Conservation (phyloP, 2,888 invertebrate genomes). For the Aethes cnicana region DNA sequence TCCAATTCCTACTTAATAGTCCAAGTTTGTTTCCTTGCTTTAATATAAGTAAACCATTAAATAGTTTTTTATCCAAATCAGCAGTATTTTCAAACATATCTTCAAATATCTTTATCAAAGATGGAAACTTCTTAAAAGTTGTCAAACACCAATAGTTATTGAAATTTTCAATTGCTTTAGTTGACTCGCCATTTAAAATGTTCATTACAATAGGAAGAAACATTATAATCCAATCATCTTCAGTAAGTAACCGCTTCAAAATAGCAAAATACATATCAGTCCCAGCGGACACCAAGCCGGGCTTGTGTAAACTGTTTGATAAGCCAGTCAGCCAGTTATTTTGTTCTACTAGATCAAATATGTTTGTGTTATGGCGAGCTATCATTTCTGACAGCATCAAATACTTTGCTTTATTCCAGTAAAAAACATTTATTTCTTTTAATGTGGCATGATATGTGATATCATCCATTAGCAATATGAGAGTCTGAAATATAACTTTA, state of each 20-base stretch:
- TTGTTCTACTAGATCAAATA: conserved; percentile 38
- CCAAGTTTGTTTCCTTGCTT: conserved; percentile 69
- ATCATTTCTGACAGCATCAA: conserved; percentile 79
- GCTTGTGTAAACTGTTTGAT: conserved; percentile 67
- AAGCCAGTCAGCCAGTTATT: conserved; percentile 61
- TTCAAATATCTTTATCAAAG: conserved; percentile 47
- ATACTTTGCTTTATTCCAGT: conserved; percentile 84
- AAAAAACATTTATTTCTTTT: conserved; percentile 67
- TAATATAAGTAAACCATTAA: conserved; percentile 54
- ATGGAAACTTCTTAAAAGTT: conserved; percentile 72
- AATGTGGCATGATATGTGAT: conserved; percentile 47
- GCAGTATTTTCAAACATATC: conserved; percentile 43
- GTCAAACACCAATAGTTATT: conserved; percentile 76
- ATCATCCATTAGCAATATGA: conserved; percentile 49
- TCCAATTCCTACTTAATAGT: conserved; percentile 50
- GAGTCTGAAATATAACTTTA: conserved; percentile 70
- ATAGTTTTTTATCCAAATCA: conserved; percentile 47
- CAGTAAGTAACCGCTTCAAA: conserved; percentile 60
- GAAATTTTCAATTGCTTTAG: conserved; percentile 68
- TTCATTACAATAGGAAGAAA: conserved; percentile 57
- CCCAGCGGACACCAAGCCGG: conserved; percentile 82
- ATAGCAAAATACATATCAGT: conserved; percentile 82
- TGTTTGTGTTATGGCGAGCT: conserved; percentile 45
- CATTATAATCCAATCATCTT: conserved; percentile 67
- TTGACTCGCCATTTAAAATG: conserved; percentile 48